These are phyloP conservation scores for Cydia splendana DNA, from an alignment of 1,140 invertebrate genomes.

Conservation along the genomic window DNA sequence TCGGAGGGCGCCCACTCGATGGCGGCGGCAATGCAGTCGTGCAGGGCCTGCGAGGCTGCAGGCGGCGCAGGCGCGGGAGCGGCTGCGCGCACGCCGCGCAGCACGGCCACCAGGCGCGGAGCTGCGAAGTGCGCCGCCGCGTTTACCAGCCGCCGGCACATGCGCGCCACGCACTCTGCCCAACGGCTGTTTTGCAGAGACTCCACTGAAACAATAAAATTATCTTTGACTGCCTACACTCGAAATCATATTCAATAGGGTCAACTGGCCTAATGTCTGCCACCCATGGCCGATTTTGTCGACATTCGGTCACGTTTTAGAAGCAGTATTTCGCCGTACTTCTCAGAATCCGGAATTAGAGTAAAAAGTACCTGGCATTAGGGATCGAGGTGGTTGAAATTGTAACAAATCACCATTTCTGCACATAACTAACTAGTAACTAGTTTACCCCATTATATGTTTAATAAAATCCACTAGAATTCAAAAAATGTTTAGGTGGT, in stretches of 20 bases:
- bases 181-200: constrained; percentile 60
- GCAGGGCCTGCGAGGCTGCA: constrained; percentile 53
- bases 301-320: too few species aligned
- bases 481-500: too few species aligned
- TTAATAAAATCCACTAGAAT: too few species aligned
- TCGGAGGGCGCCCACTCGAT: constrained; percentile 66
- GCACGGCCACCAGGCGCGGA: constrained; percentile 48
- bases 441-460: too few species aligned
- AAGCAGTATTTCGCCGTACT: too few species aligned
- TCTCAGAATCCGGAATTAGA: too few species aligned
- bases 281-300: too few species aligned
- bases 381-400: too few species aligned
- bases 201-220: constrained; percentile 42
- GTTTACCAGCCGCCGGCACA: constrained; percentile 62
- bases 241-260: neutral
- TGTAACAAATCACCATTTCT: too few species aligned
- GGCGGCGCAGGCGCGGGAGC: constrained; percentile 42
- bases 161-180: constrained; percentile 55
- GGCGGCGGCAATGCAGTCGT: constrained; percentile 61
- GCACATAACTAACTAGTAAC: too few species aligned
- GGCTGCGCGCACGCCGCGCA: constrained; percentile 41
- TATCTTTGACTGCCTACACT: neutral
- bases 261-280: too few species aligned
- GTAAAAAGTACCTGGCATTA: too few species aligned
- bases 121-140: constrained; percentile 62